These are phyloP conservation scores for Rousettus madagascariensis DNA, from an alignment of 2,797 vertebrate species.

Conservation along the genomic window DNA sequence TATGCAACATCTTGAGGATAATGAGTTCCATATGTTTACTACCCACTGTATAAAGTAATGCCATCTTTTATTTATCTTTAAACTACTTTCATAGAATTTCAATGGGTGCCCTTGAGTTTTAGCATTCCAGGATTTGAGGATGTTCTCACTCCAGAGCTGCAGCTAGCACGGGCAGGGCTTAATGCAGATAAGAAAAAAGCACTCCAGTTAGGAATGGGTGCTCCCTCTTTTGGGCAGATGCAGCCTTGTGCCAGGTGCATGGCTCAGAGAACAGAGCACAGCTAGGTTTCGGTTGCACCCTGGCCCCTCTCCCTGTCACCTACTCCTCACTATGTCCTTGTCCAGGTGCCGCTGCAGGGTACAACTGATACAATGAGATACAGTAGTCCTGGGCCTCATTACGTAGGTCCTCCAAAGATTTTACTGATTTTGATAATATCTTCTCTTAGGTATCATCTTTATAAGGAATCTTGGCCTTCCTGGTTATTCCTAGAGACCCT, in stretches of 20 bases:
- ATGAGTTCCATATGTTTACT: conserved; percentile 80
- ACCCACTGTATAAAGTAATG: conserved; percentile 78
- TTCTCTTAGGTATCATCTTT: not conserved
- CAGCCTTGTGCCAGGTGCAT: not conserved
- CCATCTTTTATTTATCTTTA: conserved; percentile 79
- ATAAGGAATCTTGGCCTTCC: not conserved
- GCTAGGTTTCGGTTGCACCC: not conserved
- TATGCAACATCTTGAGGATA: conserved; percentile 78
- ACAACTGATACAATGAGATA: not conserved
- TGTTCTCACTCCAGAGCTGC: not conserved
- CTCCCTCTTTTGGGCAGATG: not conserved
- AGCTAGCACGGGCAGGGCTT: not conserved
- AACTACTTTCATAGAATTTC: conserved; percentile 73
- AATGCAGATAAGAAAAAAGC: not conserved
- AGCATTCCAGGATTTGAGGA: conserved; percentile 50
- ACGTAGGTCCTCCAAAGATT: not conserved
- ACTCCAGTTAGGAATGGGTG: not conserved
- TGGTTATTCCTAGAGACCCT: not conserved
- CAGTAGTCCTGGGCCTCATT: not conserved
- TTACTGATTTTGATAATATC: not conserved
- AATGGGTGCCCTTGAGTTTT: conserved; percentile 53
- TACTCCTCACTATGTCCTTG: not conserved
- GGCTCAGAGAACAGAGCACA: not conserved
- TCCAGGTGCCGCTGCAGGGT: not conserved
- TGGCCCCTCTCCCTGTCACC: rapidly evolving